A percentile compares a stretch with the other conserved stretches of the same genome.
Conservation (phyloP, 2,797 vertebrate genomes). For the Alca torda region DNA sequence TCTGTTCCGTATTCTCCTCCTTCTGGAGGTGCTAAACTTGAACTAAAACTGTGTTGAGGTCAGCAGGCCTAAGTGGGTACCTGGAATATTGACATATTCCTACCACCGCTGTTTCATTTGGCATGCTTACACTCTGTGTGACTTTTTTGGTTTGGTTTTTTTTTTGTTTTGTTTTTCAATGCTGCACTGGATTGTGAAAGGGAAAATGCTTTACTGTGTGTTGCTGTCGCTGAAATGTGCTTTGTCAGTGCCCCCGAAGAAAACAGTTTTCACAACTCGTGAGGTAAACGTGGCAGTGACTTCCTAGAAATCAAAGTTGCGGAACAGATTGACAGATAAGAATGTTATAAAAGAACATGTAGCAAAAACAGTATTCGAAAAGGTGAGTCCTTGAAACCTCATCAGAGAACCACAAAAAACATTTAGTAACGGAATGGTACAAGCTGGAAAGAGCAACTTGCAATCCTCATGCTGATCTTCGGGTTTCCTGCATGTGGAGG, state of each 20-base stretch:
- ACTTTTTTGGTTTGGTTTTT: not conserved
- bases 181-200: slow-evolving; percentile 37
- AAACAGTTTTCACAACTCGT: not conserved
- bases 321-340: not conserved
- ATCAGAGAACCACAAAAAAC: not conserved
- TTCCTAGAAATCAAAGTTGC: slow-evolving; percentile 16
- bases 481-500: not conserved
- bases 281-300: not conserved
- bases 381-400: not conserved
- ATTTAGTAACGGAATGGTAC: slow-evolving; percentile 2
- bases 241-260: not conserved
- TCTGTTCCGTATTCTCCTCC: not conserved
- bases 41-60: slow-evolving; percentile 44
- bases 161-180: not conserved
- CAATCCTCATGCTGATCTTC: not conserved
- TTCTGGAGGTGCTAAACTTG: slow-evolving; percentile 16
- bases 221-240: not conserved
- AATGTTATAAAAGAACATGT: slow-evolving; percentile 8
- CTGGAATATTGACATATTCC: slow-evolving; percentile 24
- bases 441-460: not conserved
- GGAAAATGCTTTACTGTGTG: not conserved
- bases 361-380: not conserved
- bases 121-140: not conserved
- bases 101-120: not conserved
- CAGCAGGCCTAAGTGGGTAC: not conserved